Evolutionary conservation across 2,888 invertebrate genomes (phyloP).

Genomic region (Tryphoninae sp.): DNA sequence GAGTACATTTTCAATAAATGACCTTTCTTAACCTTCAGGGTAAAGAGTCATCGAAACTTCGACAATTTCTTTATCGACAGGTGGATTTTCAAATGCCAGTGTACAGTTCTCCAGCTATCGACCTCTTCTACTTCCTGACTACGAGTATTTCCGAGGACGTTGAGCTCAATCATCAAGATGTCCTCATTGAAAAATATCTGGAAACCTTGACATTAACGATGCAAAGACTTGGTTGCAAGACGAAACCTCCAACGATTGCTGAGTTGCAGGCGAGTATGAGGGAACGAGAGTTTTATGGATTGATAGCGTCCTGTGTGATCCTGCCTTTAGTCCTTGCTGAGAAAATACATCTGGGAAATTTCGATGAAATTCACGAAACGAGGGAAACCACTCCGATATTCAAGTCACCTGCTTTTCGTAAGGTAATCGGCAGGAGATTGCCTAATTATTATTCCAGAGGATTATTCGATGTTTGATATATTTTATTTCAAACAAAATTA

Average conservation of each 20-base stretch:
- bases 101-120: conserved; percentile 80
- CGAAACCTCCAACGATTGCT: background rate
- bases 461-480: too few relatives aligned
- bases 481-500: too few relatives aligned
- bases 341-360: too few relatives aligned
- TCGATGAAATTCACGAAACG: too few relatives aligned
- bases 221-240: background rate
- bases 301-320: background rate
- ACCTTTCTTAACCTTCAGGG: too few relatives aligned
- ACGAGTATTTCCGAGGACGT: conserved; percentile 75
- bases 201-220: background rate
- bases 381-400: too few relatives aligned
- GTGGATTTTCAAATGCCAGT: conserved; percentile 81
- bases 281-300: background rate
- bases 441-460: too few relatives aligned
- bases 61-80: conserved; percentile 68
- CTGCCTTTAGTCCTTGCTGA: background rate
- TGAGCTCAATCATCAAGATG: conserved; percentile 58
- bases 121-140: conserved; percentile 81
- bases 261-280: background rate
- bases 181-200: conserved; percentile 46
- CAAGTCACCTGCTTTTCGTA: too few relatives aligned
- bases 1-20: too few relatives aligned
- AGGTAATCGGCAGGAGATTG: too few relatives aligned
- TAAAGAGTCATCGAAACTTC: too few relatives aligned